phyloP scores from a whole-genome alignment of 2,888 invertebrate genomes.

The Drosophila melanosoma region DNA sequence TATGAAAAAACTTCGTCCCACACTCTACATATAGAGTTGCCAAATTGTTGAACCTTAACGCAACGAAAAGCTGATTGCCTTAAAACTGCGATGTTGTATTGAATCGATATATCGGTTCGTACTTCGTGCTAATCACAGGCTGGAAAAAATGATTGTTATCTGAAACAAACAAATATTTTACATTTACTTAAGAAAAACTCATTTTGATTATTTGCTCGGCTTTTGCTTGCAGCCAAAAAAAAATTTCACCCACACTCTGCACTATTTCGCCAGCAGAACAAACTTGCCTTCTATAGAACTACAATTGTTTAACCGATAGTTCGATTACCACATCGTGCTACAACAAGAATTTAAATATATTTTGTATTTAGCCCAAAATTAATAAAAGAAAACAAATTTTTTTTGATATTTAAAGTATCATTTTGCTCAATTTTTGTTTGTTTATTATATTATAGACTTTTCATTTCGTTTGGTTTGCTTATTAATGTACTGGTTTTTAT shows the following conservation, averaged over 20 bases:
- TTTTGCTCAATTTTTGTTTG: conserved; percentile 59
- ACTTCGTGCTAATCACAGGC: not conserved
- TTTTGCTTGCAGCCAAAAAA: not conserved
- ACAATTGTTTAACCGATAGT: not conserved
- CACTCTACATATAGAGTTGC: conserved; percentile 28
- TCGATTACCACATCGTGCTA: not conserved
- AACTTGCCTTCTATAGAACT: not conserved
- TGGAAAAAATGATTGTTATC: not conserved
- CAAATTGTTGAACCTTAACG: not conserved
- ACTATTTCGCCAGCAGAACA: no score
- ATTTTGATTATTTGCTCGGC: not conserved
- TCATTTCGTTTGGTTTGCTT: conserved; percentile 70
- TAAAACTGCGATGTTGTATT: not conserved
- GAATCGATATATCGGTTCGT: not conserved
- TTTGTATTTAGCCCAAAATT: not conserved
- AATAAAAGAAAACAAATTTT: conserved; percentile 1
- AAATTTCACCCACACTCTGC: not conserved
- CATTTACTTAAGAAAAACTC: not conserved
- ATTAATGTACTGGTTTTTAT: conserved; percentile 43
- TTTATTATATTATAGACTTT: conserved; percentile 73
- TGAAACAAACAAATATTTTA: not conserved
- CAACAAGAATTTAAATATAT: not conserved
- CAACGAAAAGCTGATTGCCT: conserved; percentile 25
- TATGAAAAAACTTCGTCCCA: conserved; percentile 24
- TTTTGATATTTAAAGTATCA: conserved; percentile 68